phyloP scores from a whole-genome alignment of 53 echinoderm and acorn worm genomes.

The Patiria pectinifera region DNA sequence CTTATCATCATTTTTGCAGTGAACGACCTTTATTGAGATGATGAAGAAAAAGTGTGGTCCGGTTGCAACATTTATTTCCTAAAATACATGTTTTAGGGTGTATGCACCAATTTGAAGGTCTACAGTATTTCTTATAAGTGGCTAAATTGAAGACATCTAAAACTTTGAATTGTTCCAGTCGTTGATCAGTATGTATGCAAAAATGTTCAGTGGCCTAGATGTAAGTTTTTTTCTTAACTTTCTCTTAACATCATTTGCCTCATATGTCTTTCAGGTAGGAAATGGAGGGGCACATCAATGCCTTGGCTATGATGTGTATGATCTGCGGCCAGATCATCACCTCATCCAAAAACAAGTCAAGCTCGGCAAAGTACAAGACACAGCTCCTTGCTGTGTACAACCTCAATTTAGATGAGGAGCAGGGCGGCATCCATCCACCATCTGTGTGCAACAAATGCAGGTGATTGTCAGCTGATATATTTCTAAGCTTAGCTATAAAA shows the following conservation, averaged over 20 bases:
- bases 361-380: conserved; percentile 25
- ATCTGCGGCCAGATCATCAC: conserved; percentile 35
- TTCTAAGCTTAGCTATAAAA: not conserved
- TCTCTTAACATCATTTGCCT: conserved; percentile 19
- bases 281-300: conserved; percentile 40
- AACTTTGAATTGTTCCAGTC: not conserved
- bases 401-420: conserved; percentile 27
- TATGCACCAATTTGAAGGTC: too few relatives aligned
- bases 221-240: too few relatives aligned
- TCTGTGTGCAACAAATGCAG: conserved; percentile 42
- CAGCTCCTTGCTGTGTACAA: conserved; percentile 41
- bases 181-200: too few relatives aligned
- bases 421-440: conserved; percentile 31
- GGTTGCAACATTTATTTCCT: too few relatives aligned
- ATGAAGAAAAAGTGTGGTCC: too few relatives aligned
- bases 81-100: too few relatives aligned
- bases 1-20: too few relatives aligned
- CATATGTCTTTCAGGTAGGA: conserved; percentile 26
- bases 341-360: conserved; percentile 25
- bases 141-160: not conserved
- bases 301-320: conserved; percentile 33
- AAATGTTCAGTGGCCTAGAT: not conserved
- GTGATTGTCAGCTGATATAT: conserved; percentile 31
- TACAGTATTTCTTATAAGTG: too few relatives aligned
- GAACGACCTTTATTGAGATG: too few relatives aligned